Base-by-base conservation (phyloP, 2,888 invertebrate genomes). In the Gandaritis pyraliata region DNA sequence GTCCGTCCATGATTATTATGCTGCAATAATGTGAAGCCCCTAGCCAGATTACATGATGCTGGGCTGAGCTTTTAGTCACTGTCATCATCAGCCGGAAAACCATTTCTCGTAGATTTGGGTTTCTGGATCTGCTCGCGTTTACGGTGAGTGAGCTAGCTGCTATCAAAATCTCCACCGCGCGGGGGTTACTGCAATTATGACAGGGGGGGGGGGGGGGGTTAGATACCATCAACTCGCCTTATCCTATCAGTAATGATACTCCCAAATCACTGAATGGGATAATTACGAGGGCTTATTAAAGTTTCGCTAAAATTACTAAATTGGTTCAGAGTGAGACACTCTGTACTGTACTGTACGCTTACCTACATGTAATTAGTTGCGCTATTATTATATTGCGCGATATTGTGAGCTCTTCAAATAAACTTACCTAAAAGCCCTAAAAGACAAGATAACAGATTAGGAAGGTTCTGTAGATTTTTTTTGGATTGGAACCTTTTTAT, bases 181-280 rank as follows among this genome's bases (percentile, higher is more conserved):
- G 54, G 54, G 54, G 38, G 54, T 54, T 54, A 47, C n/a, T 54
- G 43, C 43, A 41, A 59, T 48, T 52, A 56, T 56, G 56, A 48
- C 43, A 33, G 38, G 48, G 43, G 12, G 10, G 36, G 33, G 52
- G 16, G 30, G 12, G 5, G 43, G 33, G 23, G 13, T 16, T 11
- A 30, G 56, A 56, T 56, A 49, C n/a, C 56, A 57, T 57, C 56
- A 13, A n/a, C 18, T 23, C 16, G 38, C 49, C 48, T 49, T 49
- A 41, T 49, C 49, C 49, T 15, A 56, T 56, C 56, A 12, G 55
- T 49, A 56, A 49, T 57, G 49, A 57, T 57, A 50, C 56, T 48
- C 49, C 43, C 41, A 58, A 50, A 58, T 51, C 58, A 58, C 51
- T 46, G 58, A 58, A 58, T 58, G 58, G 58, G 58, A 58, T 58